Evolutionary conservation across 1,140 invertebrate genomes (phyloP).

Genomic region (Halictus rubicundus): DNA sequence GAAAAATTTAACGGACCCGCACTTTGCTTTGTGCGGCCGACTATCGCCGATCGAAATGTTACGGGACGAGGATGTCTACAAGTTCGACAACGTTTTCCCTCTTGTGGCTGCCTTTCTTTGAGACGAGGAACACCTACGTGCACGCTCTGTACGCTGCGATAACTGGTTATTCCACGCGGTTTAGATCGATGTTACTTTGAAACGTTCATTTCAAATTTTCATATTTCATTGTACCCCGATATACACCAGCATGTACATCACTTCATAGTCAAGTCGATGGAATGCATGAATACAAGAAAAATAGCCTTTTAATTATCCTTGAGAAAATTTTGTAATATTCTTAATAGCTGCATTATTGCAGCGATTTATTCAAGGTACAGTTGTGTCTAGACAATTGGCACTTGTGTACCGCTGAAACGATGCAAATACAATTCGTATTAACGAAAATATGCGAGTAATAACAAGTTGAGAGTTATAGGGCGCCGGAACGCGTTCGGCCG

Average conservation of each 20-base stretch:
- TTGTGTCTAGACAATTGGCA: background rate
- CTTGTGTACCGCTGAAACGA: background rate
- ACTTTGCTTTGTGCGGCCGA: slow-evolving; percentile 28
- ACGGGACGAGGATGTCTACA: background rate
- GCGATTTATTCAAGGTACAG: background rate
- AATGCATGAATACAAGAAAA: background rate
- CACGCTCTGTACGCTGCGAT: too few species aligned
- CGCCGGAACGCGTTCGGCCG: background rate
- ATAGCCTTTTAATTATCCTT: background rate
- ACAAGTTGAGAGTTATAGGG: background rate
- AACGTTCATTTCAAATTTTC: too few species aligned
- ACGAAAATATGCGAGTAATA: background rate
- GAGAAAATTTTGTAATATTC: background rate
- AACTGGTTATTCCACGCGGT: too few species aligned
- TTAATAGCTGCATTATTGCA: too few species aligned
- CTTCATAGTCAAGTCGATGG: too few species aligned
- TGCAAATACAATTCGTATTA: background rate
- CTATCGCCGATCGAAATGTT: background rate
- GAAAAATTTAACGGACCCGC: background rate
- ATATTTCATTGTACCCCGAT: too few species aligned
- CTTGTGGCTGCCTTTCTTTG: background rate
- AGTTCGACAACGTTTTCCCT: background rate
- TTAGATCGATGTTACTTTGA: too few species aligned
- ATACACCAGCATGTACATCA: too few species aligned
- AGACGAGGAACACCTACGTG: background rate